phyloP scores from a whole-genome alignment of 2,113 vertebrate genomes.

The Bubalus kerabau region DNA sequence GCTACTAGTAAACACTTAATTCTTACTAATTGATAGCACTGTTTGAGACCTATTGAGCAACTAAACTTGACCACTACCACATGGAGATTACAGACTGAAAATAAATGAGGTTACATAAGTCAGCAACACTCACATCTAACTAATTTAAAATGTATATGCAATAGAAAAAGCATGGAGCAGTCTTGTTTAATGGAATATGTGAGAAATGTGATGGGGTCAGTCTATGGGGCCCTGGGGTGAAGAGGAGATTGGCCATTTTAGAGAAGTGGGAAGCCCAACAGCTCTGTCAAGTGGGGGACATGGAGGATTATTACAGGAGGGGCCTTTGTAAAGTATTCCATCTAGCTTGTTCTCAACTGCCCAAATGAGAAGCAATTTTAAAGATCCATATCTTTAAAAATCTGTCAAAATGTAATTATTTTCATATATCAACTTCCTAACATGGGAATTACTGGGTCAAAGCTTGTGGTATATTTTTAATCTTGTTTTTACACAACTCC shows the following conservation, averaged over 20 bases:
- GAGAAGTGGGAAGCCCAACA: not conserved
- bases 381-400: not conserved
- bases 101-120: not conserved
- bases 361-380: not conserved
- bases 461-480: not conserved
- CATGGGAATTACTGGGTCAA: not conserved
- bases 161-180: not conserved
- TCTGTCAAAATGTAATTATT: not conserved
- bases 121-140: accelerated
- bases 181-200: not conserved
- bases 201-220: not conserved
- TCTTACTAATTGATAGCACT: not conserved
- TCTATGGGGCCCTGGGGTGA: accelerated
- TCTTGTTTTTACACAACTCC: not conserved
- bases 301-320: too few relatives aligned
- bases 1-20: not conserved
- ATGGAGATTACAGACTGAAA: not conserved
- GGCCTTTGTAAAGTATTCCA: not conserved
- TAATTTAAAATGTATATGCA: not conserved
- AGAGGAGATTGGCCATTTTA: not conserved
- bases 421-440: not conserved
- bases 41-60: not conserved
- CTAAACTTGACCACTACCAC: not conserved
- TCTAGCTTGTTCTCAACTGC: not conserved
- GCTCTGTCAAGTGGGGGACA: not conserved